Conservation (phyloP, 2,888 invertebrate species). For the Acanthosepion esculentum region DNA sequence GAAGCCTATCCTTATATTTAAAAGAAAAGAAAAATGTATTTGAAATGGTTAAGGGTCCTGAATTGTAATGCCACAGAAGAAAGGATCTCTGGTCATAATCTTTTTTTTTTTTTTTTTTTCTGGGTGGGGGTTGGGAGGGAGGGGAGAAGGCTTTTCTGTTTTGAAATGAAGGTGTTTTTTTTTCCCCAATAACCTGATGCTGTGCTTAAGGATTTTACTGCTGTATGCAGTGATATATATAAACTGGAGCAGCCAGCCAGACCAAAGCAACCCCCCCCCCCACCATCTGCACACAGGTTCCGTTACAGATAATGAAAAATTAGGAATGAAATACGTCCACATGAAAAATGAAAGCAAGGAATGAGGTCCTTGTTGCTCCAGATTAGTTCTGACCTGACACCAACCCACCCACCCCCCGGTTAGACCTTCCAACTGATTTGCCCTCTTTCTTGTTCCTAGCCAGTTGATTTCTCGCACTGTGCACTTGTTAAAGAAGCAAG, state of each 20-base stretch:
- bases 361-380: not conserved
- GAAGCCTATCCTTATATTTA: not conserved
- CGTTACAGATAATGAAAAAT: not conserved
- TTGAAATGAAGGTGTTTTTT: slow-evolving; percentile 2
- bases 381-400: not conserved
- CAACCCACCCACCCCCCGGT: too few relatives aligned
- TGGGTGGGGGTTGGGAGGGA: not conserved
- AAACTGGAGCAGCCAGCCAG: too few relatives aligned
- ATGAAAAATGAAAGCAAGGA: not conserved
- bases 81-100: not conserved
- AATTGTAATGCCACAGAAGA: not conserved
- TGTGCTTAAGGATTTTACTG: not conserved
- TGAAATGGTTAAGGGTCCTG: not conserved
- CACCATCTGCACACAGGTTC: too few relatives aligned
- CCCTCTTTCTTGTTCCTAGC: not conserved
- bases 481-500: not conserved
- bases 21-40: not conserved
- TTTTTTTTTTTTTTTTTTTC: not conserved
- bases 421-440: not conserved
- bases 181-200: not conserved
- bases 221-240: not conserved
- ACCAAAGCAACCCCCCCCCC: too few relatives aligned
- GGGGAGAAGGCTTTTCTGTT: not conserved
- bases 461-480: not conserved
- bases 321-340: slow-evolving; percentile 6